Conservation (phyloP, 2,113 vertebrate genomes). For the Sprattus sprattus region DNA sequence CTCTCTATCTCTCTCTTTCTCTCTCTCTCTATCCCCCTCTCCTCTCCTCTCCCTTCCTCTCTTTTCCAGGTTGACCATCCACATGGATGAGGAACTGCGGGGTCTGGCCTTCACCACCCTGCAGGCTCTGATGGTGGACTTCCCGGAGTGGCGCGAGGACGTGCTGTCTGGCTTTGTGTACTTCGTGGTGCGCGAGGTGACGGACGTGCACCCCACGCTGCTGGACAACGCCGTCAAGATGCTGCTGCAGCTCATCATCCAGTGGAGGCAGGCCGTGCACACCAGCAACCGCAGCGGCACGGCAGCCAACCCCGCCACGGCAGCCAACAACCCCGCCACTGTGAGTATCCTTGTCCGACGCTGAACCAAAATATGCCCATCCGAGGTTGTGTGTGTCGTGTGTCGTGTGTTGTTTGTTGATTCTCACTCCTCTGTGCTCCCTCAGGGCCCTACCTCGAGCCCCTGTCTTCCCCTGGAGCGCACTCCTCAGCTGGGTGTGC, state of each 20-base stretch:
- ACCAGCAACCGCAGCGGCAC: slow-evolving; percentile 79
- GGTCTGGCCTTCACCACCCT: slow-evolving; percentile 96
- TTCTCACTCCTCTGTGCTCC: slow-evolving; percentile 28
- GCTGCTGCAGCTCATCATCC: slow-evolving; percentile 94
- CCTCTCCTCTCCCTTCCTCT: neutral
- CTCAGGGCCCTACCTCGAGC: slow-evolving; percentile 74
- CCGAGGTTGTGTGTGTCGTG: neutral
- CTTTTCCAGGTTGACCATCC: slow-evolving; percentile 85
- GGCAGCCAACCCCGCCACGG: neutral
- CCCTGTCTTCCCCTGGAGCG: slow-evolving; percentile 84
- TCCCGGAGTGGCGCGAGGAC: slow-evolving; percentile 96
- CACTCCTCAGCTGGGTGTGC: slow-evolving; percentile 76
- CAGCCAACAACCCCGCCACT: neutral
- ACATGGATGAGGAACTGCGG: slow-evolving; percentile 98
- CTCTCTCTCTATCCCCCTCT: neutral
- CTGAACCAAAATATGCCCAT: neutral
- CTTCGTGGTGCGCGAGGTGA: slow-evolving; percentile 96
- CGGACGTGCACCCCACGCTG: slow-evolving; percentile 91
- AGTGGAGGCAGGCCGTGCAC: slow-evolving; percentile 94
- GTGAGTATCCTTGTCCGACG: no score
- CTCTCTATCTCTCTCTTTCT: neutral
- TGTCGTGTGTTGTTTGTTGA: neutral
- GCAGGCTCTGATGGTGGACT: slow-evolving; percentile 96
- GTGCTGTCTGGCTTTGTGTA: slow-evolving; percentile 96
- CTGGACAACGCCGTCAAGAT: slow-evolving; percentile 98